Conservation (phyloP, 2,113 vertebrate genomes). For the Eonycteris spelaea region DNA sequence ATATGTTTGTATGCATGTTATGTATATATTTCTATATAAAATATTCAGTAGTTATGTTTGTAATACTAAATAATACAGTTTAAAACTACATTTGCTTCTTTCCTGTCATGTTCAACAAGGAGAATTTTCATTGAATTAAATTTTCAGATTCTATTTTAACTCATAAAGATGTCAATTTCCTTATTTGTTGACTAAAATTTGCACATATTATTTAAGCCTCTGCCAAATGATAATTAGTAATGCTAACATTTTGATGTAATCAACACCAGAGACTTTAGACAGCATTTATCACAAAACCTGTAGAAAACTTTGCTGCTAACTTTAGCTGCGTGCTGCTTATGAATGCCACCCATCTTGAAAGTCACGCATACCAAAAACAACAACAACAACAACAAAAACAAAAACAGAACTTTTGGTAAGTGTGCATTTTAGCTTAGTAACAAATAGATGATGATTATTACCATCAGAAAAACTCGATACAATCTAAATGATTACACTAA, state of each 20-base stretch:
- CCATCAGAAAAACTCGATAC: neutral
- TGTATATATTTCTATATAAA: neutral
- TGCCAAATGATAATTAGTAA: neutral
- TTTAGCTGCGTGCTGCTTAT: neutral
- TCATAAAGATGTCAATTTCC: neutral
- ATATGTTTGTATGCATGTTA: neutral
- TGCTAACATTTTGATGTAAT: neutral
- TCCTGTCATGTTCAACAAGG: neutral
- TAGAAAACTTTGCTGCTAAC: neutral
- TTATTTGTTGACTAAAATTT: conserved; percentile 19
- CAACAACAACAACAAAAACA: too few species aligned
- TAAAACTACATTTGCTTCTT: neutral
- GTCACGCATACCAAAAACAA: neutral
- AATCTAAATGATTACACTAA: neutral
- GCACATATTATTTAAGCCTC: neutral
- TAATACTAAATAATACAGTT: neutral
- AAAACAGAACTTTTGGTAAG: neutral
- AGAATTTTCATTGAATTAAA: conserved; percentile 1
- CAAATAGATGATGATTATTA: neutral
- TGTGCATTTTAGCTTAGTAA: neutral
- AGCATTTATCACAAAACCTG: neutral
- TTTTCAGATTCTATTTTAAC: conserved; percentile 22
- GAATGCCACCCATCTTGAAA: neutral
- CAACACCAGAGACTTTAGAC: neutral
- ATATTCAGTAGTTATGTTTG: neutral